These are phyloP conservation scores for Polypedilum pembai DNA, from an alignment of 1,140 invertebrate genomes.

Conservation along the genomic window DNA sequence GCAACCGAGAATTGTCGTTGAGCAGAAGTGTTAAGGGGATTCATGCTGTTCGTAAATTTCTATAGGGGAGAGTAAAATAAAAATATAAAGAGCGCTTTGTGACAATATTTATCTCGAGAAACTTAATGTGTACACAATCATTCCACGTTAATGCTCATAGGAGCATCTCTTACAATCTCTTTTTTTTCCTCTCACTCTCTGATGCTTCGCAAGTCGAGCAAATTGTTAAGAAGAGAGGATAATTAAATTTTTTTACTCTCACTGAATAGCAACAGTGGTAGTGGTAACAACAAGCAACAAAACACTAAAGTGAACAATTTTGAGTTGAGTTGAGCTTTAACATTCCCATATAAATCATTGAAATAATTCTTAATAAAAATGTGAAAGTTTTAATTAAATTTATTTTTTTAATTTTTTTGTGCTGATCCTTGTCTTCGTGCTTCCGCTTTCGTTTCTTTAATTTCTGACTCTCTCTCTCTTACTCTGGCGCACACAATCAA, in stretches of 20 bases:
- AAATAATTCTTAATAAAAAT: neutral
- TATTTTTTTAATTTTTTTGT: constrained; percentile 1
- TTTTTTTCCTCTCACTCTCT: neutral
- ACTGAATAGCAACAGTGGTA: neutral
- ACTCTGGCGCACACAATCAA: neutral
- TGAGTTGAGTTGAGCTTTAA: neutral
- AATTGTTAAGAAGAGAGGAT: neutral
- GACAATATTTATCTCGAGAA: too few species aligned
- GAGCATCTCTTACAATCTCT: neutral
- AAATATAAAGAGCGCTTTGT: too few species aligned
- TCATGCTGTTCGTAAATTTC: too few species aligned
- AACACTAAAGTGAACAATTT: neutral
- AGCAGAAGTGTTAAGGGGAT: too few species aligned
- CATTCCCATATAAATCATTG: constrained; percentile 11
- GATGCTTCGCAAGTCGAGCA: neutral
- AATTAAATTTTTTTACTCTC: neutral
- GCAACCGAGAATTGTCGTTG: too few species aligned
- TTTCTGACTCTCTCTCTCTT: neutral
- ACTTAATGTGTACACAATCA: neutral
- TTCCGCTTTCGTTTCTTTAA: neutral
- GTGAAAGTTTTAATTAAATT: constrained; percentile 25
- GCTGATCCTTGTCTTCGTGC: neutral
- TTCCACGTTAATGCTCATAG: neutral
- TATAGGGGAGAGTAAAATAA: too few species aligned
- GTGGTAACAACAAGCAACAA: neutral